Base-by-base conservation (phyloP, 2,113 vertebrate genomes). In the Arenaria interpres region DNA sequence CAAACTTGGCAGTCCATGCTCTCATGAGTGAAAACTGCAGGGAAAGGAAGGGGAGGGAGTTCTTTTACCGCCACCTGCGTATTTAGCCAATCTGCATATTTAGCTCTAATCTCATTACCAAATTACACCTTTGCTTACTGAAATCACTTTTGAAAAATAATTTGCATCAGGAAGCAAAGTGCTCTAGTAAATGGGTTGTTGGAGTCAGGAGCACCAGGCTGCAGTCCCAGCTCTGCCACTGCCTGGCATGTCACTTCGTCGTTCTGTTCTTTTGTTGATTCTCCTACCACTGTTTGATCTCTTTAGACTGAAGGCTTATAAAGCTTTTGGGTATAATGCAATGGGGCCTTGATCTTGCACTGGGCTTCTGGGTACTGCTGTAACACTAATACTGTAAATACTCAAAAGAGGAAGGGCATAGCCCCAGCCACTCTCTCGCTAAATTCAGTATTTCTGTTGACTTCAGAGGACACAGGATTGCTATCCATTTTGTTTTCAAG, bases 401-500 rank as follows among this genome's bases (percentile, higher is more conserved):
- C 75, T 87, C 66, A 53, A 76, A 72, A 33, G 15, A 69, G 41
- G 39, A 81, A 43, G 64, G 0, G 0, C 45, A 10, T 48, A 75
- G 77, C 33, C 30, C 22, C 41, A 8, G 1, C 76, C 77, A 41
- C n/a, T 89, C 43, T 33, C 57, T 85, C 39, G 21, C 77, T 63
- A 78, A 79, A 76, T 88, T 93, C 75, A 88, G 54, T 39, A 24
- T 59, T 88, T 71, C 74, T 83, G 75, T 67, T 93, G 85, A 69
- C 60, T 95, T 88, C 74, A 84, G 76, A 93, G 35, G 86, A 63
- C 60, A 27, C 13, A 59, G 77, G 73, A 87, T 21, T 81, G 93
- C 56, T 87, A 84, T 89, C 87, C 73, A 59, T 95, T 97, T 98
- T 97, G 59, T 96, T 96, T 98, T 92, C 80, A 85, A 80, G 64